A percentile compares a stretch with the other conserved stretches of the same genome.
Conservation (phyloP, 35 echinoderm and acorn worm species). For the Amphiura filiformis region DNA sequence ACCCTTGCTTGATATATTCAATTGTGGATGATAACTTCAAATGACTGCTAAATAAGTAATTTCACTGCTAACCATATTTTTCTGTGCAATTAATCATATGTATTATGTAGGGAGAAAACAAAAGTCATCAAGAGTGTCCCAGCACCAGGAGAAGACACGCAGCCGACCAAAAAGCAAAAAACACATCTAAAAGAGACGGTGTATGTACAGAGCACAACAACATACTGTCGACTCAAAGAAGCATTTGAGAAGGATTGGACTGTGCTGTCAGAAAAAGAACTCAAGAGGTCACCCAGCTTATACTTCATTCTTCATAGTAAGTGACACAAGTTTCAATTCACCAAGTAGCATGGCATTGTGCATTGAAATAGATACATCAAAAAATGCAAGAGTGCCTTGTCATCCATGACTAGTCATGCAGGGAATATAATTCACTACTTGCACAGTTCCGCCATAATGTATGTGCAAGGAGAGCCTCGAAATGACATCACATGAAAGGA, state of each 20-base stretch:
- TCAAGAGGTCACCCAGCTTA: slow-evolving; percentile 70
- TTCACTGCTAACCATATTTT: no score
- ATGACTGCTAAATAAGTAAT: neutral
- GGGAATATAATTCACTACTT: no score
- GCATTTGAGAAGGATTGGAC: slow-evolving; percentile 81
- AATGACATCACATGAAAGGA: no score
- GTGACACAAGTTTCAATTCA: no score
- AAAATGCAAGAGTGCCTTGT: no score
- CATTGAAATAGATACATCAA: no score
- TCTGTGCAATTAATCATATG: no score
- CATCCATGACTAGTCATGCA: no score
- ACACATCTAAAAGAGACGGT: slow-evolving; percentile 70
- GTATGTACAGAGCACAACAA: slow-evolving; percentile 61
- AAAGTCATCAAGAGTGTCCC: neutral
- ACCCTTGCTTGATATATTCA: no score
- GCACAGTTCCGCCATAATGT: no score
- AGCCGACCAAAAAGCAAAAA: slow-evolving; percentile 71
- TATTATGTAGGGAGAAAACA: slow-evolving; percentile 81
- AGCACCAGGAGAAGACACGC: slow-evolving; percentile 38
- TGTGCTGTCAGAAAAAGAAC: slow-evolving; percentile 41
- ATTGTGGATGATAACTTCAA: neutral
- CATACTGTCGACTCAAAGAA: slow-evolving; percentile 76
- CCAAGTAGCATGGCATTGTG: no score
- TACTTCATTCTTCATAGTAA: slow-evolving; percentile 88
- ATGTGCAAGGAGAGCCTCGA: no score